phyloP scores from a whole-genome alignment of 1,140 invertebrate species.

The Melanaphis sacchari region DNA sequence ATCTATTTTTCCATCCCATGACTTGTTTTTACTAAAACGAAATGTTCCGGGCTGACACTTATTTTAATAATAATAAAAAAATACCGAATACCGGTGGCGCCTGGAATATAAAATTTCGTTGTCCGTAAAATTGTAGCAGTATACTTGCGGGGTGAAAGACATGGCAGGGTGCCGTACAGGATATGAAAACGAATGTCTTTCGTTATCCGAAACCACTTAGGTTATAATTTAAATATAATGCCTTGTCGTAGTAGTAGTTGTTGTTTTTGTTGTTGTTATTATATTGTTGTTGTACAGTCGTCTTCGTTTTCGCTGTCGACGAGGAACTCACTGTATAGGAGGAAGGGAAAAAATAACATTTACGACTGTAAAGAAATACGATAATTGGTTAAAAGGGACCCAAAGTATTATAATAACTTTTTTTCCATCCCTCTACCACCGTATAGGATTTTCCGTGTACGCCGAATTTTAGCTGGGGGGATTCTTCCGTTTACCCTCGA shows the following conservation, averaged over 20 bases:
- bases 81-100: conserved; percentile 51
- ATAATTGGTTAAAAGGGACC: conserved; percentile 57
- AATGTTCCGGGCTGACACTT: conserved; percentile 39
- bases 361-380: conserved; percentile 57
- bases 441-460: not conserved
- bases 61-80: conserved; percentile 47
- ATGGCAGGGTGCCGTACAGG: not conserved
- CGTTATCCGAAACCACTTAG: conserved; percentile 56
- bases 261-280: conserved; percentile 34
- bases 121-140: conserved; percentile 5
- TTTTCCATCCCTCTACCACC: not conserved
- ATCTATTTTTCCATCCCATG: not conserved
- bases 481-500: conserved; percentile 5
- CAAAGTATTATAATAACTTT: conserved; percentile 56
- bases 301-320: not conserved
- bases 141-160: not conserved
- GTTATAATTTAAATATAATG: conserved; percentile 54
- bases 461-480: conserved; percentile 33
- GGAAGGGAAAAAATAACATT: conserved; percentile 46
- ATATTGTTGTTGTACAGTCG: not conserved
- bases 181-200: conserved; percentile 48
- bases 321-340: conserved; percentile 16
- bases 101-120: conserved; percentile 49
- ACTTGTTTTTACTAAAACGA: not conserved
- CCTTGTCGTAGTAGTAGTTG: conserved; percentile 1